phyloP scores from a whole-genome alignment of 37 sponge, comb jelly and placozoan species.

The Corticium candelabrum region DNA sequence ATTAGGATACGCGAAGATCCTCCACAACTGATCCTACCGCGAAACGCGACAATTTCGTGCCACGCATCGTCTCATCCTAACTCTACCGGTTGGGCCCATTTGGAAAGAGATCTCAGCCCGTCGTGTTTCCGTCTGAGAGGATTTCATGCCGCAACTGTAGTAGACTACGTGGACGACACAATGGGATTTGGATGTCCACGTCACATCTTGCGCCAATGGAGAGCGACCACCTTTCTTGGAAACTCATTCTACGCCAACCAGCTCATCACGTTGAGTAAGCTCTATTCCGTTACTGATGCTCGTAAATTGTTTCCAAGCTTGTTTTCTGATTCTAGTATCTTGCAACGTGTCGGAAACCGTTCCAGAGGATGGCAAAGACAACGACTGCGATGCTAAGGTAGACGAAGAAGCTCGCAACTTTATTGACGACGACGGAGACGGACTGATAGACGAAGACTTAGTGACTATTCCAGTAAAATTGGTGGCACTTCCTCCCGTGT shows the following conservation, averaged over 20 bases:
- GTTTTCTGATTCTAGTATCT: no score
- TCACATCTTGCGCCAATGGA: no score
- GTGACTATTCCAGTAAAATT: not conserved
- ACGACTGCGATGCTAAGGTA: not conserved
- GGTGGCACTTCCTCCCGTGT: not conserved
- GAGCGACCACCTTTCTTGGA: no score
- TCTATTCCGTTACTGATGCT: no score
- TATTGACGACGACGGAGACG: not conserved
- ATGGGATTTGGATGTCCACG: no score
- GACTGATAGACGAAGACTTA: not conserved
- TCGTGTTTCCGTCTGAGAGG: no score
- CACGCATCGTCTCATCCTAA: not conserved
- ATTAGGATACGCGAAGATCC: not conserved
- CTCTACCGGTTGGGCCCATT: not conserved
- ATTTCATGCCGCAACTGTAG: no score
- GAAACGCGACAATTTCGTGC: not conserved
- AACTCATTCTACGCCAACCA: not conserved
- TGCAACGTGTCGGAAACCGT: not conserved
- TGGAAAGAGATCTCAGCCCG: not conserved
- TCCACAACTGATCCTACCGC: not conserved
- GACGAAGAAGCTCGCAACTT: not conserved
- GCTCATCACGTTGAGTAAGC: not conserved
- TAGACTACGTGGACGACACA: not conserved
- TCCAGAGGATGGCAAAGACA: not conserved
- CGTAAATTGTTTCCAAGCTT: no score